These are phyloP conservation scores for Pandemis corylana DNA, from an alignment of 2,888 invertebrate genomes.

Conservation along the genomic window DNA sequence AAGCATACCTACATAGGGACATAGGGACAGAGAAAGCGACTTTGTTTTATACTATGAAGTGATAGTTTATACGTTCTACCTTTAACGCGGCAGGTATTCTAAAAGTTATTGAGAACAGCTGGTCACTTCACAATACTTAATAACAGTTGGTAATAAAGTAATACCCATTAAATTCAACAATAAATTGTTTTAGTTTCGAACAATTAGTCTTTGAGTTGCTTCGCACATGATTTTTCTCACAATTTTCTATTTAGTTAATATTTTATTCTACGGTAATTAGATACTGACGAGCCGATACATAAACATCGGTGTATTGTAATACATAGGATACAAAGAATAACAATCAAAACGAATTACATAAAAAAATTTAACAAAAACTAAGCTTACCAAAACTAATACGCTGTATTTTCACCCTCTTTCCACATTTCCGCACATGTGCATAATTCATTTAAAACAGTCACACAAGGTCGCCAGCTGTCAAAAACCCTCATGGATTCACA, in stretches of 20 bases:
- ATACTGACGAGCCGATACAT: no score
- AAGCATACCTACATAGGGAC: no score
- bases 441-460: neutral
- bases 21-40: no score
- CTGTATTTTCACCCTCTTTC: neutral
- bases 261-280: no score
- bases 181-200: neutral
- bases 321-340: no score
- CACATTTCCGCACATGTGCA: neutral
- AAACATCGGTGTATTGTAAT: no score
- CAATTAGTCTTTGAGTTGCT: neutral
- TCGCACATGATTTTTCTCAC: neutral
- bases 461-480: neutral
- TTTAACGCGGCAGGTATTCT: no score
- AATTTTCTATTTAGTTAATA: no score
- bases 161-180: neutral
- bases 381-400: neutral
- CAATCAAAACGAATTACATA: no score
- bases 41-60: no score
- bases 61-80: no score
- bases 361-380: no score
- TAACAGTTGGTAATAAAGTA: neutral
- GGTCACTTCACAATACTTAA: neutral
- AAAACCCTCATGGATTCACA: conserved; percentile 6
- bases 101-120: neutral